Evolutionary conservation across 2,797 vertebrate species (phyloP), one percentile per base, ranked within the genome.

Genomic region (Spinus olivaceus): DNA sequence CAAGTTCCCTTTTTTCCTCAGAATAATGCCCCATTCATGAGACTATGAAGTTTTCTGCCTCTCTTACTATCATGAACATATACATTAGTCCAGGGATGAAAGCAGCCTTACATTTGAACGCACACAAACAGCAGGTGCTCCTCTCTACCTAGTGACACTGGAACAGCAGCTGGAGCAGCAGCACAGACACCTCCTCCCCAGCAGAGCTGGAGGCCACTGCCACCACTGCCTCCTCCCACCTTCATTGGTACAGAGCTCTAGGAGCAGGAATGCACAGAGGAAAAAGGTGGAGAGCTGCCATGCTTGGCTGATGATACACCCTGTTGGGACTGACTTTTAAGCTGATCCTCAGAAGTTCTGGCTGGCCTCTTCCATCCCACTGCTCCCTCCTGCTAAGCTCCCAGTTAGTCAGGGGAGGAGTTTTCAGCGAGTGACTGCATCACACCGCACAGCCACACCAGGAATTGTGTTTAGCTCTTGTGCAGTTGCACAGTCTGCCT

Each of bases 111-210:
- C 9, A 28, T 73, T 79, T 77, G 7, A 23, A 61, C 5, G 20
- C n/a, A 4, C 0, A 19, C 17, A 73, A 85, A 30, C 13, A 54
- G 8, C 13, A 22, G 22, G 35, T 8, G 3, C 35, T 61, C 20
- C 53, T 61, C 41, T 69, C 25, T 35, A 30, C 35, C 7, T 23
- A 2, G 13, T 10, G 28, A 41, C 35, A 6, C 2, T 21, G 1
- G 9, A 50, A 20, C 5, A 46, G 37, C 18, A 86, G 33, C 12
- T 33, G 16, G 12, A 86, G 24, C 37, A 51, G 59, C 85, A 42
- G 49, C 0, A 0, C 0, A 12, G 42, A 51, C 18, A 22, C 3
- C 17, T 69, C 18, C 25, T 49, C 25, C 18, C 6, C 28, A 37
- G 21, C 39, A 61, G 20, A 59, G 46, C 56, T 7, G 2, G 42